Base-by-base conservation (phyloP, 2,888 invertebrate species). In the Himalopsyche tibetana region DNA sequence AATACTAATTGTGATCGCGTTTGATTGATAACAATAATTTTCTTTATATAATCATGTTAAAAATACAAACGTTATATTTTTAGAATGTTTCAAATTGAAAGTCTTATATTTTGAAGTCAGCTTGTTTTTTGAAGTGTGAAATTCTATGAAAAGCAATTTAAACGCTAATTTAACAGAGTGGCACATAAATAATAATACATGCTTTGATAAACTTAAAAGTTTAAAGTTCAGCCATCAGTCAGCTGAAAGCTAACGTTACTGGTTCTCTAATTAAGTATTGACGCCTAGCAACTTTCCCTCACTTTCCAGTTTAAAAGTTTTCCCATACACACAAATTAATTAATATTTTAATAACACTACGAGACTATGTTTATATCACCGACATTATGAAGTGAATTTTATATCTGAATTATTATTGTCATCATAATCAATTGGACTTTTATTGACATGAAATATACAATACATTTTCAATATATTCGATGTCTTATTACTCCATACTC, bases 131-230 rank as follows among this genome's bases (percentile, higher is more conserved):
- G 38, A 15, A 38, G 74, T 74, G 74, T 74, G 38, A 74, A 74
- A 74, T 74, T 74, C 74, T 74, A 74, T 74, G 36, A 74, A 74
- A 74, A 74, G 74, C 74, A n/a, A 36, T 15, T 74, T 74, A 38
- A 36, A 15, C 36, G 74, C 74, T 36, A 38, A 74, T 74, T 74
- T 74, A 74, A 74, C 74, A 74, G 36, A 28, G 74, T 36, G 74
- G 74, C 74, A 28, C 74, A 74, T 28, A 74, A 74, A 74, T 74
- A 74, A 74, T 74, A 74, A 74, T 74, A 74, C 74, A 15, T 74
- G 74, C 74, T 74, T 74, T 74, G 74, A 38, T 74, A 74, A 36
- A 74, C 74, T 74, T 74, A 74, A 36, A 74, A 74, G 74, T 28
- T 63, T 19, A 63, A 63, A 63, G 63, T 74, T 74, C 36, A 74